Percentiles rank a stretch among this genome's conserved stretches.
phyloP scores from a whole-genome alignment of 2,888 invertebrate genomes.

The Hetaerina titia region DNA sequence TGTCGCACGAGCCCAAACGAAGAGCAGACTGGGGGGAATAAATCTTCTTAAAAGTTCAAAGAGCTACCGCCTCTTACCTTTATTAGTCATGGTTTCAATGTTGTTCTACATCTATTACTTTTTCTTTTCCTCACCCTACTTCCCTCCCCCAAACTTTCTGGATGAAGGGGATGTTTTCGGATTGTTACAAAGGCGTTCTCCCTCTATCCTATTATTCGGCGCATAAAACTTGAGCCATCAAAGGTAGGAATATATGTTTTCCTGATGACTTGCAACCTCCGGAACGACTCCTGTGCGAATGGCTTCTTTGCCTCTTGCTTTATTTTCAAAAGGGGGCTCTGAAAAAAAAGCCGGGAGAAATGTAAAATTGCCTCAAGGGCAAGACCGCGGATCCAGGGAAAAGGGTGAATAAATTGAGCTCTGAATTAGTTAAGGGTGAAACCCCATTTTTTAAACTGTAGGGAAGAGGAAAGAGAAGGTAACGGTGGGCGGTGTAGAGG shows the following conservation, averaged over 20 bases:
- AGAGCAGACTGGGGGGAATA: background rate
- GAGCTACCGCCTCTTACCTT: background rate
- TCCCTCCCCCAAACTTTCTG: background rate
- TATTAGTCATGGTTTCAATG: constrained; percentile 25
- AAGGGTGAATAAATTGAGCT: constrained; percentile 27
- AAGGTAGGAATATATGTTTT: constrained; percentile 26
- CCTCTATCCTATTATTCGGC: background rate
- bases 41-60: background rate
- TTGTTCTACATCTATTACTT: background rate
- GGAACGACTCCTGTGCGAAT: constrained; percentile 5
- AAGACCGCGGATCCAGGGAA: background rate
- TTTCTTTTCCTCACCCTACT: background rate
- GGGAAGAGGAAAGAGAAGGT: background rate
- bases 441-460: constrained; percentile 1
- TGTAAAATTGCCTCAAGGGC: constrained; percentile 25
- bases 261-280: constrained; percentile 14
- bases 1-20: background rate
- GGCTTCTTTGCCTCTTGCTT: constrained; percentile 11
- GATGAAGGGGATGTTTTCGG: constrained; percentile 1
- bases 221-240: constrained; percentile 27
- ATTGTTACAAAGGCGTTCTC: background rate
- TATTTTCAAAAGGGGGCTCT: background rate
- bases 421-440: constrained; percentile 35
- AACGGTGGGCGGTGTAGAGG: background rate
- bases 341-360: background rate